Conservation (phyloP, 1,140 invertebrate genomes). For the Geopemphigus sp. region DNA sequence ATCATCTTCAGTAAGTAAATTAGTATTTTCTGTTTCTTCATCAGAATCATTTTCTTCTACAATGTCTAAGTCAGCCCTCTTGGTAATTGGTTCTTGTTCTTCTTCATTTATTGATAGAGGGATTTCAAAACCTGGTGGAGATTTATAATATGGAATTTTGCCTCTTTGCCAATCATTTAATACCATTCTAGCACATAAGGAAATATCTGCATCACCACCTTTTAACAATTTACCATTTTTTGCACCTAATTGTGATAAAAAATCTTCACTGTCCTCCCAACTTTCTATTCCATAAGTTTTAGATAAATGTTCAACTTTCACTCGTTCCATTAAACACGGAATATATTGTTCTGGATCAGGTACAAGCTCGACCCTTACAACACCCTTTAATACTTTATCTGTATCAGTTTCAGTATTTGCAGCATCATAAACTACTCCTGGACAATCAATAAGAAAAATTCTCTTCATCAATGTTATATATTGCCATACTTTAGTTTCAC, state of each 20-base stretch:
- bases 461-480: slow-evolving; percentile 97
- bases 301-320: slow-evolving; percentile 82
- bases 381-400: slow-evolving; percentile 94
- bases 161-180: slow-evolving; percentile 99
- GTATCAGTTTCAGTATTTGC: slow-evolving; percentile 88
- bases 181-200: slow-evolving; percentile 87
- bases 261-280: slow-evolving; percentile 81
- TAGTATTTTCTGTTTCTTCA: slow-evolving; percentile 45
- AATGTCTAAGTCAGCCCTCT: slow-evolving; percentile 53
- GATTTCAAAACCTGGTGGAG: slow-evolving; percentile 74
- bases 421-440: slow-evolving; percentile 95
- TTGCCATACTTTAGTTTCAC: slow-evolving; percentile 99
- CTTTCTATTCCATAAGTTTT: slow-evolving; percentile 87
- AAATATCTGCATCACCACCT: slow-evolving; percentile 92
- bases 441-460: slow-evolving; percentile 98
- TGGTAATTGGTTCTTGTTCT: slow-evolving; percentile 54
- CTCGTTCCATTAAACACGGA: slow-evolving; percentile 77
- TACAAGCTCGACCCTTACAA: slow-evolving; percentile 93
- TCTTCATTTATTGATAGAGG: slow-evolving; percentile 55
- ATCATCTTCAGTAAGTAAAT: slow-evolving; percentile 12
- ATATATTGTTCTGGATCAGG: slow-evolving; percentile 95
- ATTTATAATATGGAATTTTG: slow-evolving; percentile 91
- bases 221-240: slow-evolving; percentile 88
- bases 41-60: slow-evolving; percentile 50
- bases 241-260: slow-evolving; percentile 86